Conservation (phyloP, 1,140 invertebrate species). For the Halictus rubicundus region DNA sequence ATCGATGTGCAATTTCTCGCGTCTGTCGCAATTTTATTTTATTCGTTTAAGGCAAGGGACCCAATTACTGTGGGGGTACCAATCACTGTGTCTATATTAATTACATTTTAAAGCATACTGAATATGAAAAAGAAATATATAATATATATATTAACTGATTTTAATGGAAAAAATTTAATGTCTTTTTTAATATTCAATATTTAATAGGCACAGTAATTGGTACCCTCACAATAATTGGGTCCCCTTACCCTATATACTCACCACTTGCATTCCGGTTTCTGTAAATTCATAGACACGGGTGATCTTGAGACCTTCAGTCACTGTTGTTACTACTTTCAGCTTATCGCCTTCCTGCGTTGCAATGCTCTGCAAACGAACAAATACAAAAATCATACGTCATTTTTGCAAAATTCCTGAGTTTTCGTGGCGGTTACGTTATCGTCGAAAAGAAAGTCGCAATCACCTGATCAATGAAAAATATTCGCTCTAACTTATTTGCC, state of each 20-base stretch:
- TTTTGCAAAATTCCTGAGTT: neutral
- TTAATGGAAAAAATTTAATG: too few relatives aligned
- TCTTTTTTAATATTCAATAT: too few relatives aligned
- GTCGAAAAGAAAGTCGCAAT: too few relatives aligned
- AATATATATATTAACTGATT: constrained; percentile 55
- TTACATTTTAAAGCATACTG: too few relatives aligned
- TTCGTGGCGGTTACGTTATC: neutral
- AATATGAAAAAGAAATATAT: too few relatives aligned
- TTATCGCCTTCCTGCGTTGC: constrained; percentile 73
- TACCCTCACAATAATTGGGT: too few relatives aligned
- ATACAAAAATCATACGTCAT: neutral
- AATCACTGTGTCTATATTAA: too few relatives aligned
- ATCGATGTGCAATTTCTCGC: neutral
- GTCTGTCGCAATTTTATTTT: constrained; percentile 1
- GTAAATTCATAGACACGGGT: constrained; percentile 74
- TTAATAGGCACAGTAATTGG: too few relatives aligned
- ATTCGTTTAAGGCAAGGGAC: too few relatives aligned
- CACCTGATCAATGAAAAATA: neutral
- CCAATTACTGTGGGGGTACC: too few relatives aligned
- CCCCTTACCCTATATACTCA: constrained; percentile 72
- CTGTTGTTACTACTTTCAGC: constrained; percentile 69
- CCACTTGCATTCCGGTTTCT: constrained; percentile 71
- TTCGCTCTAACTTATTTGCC: neutral
- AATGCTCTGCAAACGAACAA: constrained; percentile 69
- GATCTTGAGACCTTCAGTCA: constrained; percentile 63